Percentiles rank a stretch among this genome's conserved stretches.
Evolutionary conservation across 2,797 vertebrate species (phyloP).

Genomic region (Enteromius fasciolatus): DNA sequence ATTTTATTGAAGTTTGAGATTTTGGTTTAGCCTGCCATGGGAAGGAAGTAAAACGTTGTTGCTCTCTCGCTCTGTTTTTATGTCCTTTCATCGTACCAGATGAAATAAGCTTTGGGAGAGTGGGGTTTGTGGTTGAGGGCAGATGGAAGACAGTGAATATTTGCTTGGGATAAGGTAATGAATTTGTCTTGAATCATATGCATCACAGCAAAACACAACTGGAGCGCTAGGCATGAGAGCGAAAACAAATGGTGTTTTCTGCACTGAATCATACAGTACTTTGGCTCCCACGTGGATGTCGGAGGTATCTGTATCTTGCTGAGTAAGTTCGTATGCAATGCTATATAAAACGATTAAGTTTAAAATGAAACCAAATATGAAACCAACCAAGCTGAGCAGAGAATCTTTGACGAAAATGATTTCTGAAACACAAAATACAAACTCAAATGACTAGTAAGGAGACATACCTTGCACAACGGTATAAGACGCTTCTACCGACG

Average conservation of each 20-base stretch:
- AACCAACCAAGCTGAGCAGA: background rate
- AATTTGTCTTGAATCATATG: constrained; percentile 76
- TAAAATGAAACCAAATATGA: background rate
- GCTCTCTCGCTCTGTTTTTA: constrained; percentile 6
- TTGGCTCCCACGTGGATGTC: background rate
- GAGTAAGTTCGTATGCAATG: constrained; percentile 8
- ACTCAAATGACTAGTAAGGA: constrained; percentile 2
- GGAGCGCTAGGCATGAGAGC: constrained; percentile 12
- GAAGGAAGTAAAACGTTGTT: constrained; percentile 52
- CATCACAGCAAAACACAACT: constrained; percentile 58
- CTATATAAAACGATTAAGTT: constrained; percentile 2
- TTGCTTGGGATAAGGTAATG: constrained; percentile 74
- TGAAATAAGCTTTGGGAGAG: constrained; percentile 77
- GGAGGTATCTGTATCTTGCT: background rate
- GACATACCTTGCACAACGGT: constrained; percentile 95
- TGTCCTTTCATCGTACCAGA: constrained; percentile 67
- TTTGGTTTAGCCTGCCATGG: constrained; percentile 61
- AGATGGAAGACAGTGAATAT: constrained; percentile 71
- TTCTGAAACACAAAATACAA: constrained; percentile 4
- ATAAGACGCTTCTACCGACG: constrained; percentile 96
- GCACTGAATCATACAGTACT: constrained; percentile 9
- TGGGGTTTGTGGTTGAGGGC: constrained; percentile 61
- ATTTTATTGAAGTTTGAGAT: constrained; percentile 53
- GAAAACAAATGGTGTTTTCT: constrained; percentile 14
- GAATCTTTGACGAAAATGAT: background rate